Conservation (phyloP, 2,888 invertebrate genomes). For the Pardosa pseudoannulata region DNA sequence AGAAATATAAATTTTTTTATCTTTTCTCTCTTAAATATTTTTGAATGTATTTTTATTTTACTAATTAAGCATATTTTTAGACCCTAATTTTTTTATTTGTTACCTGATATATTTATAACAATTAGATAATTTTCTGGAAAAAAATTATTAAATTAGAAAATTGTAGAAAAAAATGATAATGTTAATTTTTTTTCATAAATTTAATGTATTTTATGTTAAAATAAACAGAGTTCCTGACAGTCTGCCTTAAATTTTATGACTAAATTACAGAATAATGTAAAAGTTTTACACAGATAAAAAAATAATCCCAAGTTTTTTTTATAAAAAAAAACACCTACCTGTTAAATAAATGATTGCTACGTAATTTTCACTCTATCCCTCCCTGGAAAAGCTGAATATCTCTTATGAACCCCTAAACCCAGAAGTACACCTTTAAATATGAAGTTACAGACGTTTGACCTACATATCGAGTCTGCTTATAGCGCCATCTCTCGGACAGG, state of each 20-base stretch:
- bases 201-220: too few relatives aligned
- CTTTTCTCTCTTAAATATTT: too few relatives aligned
- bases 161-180: too few relatives aligned
- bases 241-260: constrained; percentile 22
- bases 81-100: too few relatives aligned
- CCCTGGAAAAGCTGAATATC: constrained; percentile 36
- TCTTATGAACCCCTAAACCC: constrained; percentile 37
- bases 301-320: neutral
- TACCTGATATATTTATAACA: too few relatives aligned
- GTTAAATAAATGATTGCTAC: constrained; percentile 25
- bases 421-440: constrained; percentile 66
- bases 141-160: too few relatives aligned
- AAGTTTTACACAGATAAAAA: neutral
- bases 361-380: constrained; percentile 25
- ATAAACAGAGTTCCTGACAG: neutral
- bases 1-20: too few relatives aligned
- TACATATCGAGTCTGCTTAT: constrained; percentile 19
- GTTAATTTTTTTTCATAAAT: too few relatives aligned
- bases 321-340: constrained; percentile 36
- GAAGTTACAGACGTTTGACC: constrained; percentile 54
- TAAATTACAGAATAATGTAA: neutral
- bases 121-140: too few relatives aligned
- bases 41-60: too few relatives aligned
- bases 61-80: too few relatives aligned
- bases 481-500: constrained; percentile 35